Base-by-base conservation (phyloP, 2,113 vertebrate genomes). In the Petromus typicus region DNA sequence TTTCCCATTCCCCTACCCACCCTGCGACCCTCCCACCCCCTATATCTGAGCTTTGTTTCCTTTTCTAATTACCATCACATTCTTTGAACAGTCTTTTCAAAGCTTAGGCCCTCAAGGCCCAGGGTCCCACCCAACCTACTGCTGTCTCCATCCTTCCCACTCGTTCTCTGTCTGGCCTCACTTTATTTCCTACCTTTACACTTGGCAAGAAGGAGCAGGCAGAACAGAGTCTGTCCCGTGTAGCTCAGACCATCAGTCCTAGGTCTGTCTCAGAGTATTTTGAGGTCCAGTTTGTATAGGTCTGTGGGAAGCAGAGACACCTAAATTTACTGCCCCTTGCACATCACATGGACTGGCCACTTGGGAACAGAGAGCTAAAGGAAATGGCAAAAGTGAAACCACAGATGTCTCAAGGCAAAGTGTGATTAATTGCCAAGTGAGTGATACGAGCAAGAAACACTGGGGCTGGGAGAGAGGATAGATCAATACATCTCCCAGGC, bases 361-460 rank as follows among this genome's bases (percentile, higher is more conserved):
- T 80, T 63, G 91, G 89, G 69, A 87, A 59, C 67, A 94, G 40
- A 95, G 90, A 89, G 37, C 82, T 76, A 43, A 82, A 63, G 84
- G 90, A 91, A 91, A 96, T 61, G 54, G 56, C 57, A 89, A 48
- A 93, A 90, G 76, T 40, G 54, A 93, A 94, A 87, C 91, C 54
- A 4, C 69, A 91, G 84, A 40, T 91, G 80, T 93, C 91, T 93
- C 23, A 34, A 34, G 78, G 80, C 71, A 84, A 93, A 91, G 67
- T 20, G 1, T 89, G 75, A 94, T 94, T 92, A 92, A 97, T 92
- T 81, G 80, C 80, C 76, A 92, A 69, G 73, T 91, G 76, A 96
- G 43, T 85, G 89, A 78, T 80, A 34, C 1, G 48, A 69, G 32
- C 84, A 73, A 81, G 94, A 95, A 90, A 71, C 88, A 32, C 59